phyloP scores from a whole-genome alignment of 2,797 vertebrate genomes.

The Falco peregrinus region DNA sequence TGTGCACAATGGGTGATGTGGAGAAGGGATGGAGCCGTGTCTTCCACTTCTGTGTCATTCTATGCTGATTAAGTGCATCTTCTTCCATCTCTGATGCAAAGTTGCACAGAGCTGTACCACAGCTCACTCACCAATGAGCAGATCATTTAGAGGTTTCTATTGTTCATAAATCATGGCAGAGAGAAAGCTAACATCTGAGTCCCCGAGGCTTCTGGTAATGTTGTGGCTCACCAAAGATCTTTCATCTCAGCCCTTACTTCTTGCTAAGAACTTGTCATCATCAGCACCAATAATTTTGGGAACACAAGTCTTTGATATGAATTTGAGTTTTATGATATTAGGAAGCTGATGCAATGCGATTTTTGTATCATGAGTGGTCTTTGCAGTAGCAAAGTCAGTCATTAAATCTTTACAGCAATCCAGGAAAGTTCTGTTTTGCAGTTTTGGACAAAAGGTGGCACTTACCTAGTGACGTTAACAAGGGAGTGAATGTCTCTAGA shows the following conservation, averaged over 20 bases:
- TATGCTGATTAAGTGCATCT: not conserved
- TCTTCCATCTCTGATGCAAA: not conserved
- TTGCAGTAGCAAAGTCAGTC: not conserved
- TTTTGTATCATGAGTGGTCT: not conserved
- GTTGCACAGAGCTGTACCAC: not conserved
- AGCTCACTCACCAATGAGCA: not conserved
- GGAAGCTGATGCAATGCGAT: not conserved
- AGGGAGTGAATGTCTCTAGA: not conserved
- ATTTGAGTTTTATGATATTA: not conserved
- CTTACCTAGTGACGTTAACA: not conserved
- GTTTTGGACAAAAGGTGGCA: constrained; percentile 16
- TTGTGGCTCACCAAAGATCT: not conserved
- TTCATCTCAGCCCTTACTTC: not conserved
- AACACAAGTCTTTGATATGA: not conserved
- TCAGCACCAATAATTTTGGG: not conserved
- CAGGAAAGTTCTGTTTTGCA: not conserved
- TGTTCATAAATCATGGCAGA: not conserved
- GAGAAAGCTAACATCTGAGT: not conserved
- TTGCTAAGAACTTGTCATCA: not conserved
- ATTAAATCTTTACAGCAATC: not conserved
- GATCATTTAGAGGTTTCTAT: not conserved
- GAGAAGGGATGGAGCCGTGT: not conserved
- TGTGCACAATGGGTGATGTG: not conserved
- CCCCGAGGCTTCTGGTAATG: not conserved
- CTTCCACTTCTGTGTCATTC: not conserved